Evolutionary conservation across 2,888 invertebrate genomes (phyloP).

Genomic region (Rhamnusium bicolor): DNA sequence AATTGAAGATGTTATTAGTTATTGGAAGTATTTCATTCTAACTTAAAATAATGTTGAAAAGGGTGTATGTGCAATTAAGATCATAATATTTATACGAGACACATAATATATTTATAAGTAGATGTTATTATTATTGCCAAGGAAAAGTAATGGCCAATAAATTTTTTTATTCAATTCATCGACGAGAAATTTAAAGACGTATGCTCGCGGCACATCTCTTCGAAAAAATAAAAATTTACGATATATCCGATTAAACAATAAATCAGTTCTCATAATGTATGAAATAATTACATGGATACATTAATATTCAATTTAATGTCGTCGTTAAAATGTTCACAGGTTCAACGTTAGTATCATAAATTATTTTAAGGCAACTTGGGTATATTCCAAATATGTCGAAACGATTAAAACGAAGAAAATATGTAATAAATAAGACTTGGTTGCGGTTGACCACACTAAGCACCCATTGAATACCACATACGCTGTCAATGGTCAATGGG

Average conservation of each 20-base stretch:
- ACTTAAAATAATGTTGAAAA: too few relatives aligned
- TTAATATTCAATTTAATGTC: constrained; percentile 41
- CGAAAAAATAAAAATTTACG: constrained; percentile 24
- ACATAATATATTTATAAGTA: too few relatives aligned
- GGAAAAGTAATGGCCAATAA: background rate
- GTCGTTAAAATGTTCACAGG: constrained; percentile 43
- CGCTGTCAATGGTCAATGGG: constrained; percentile 55
- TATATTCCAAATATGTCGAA: constrained; percentile 56
- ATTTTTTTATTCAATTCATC: background rate
- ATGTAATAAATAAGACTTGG: constrained; percentile 55
- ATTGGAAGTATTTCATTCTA: too few relatives aligned
- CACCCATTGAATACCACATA: constrained; percentile 54
- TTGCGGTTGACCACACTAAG: constrained; percentile 57
- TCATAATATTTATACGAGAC: too few relatives aligned
- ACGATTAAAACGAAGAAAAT: constrained; percentile 55
- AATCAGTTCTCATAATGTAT: constrained; percentile 27
- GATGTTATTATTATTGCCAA: background rate
- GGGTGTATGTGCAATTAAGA: too few relatives aligned
- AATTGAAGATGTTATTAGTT: too few relatives aligned
- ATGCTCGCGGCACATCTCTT: background rate
- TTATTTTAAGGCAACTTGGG: constrained; percentile 44
- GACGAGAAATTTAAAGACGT: background rate
- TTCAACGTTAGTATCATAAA: constrained; percentile 44
- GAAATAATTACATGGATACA: constrained; percentile 35
- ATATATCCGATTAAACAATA: constrained; percentile 25